These are phyloP conservation scores for Oenanthe oenanthe DNA, from an alignment of 2,113 vertebrate genomes.

Conservation along the genomic window DNA sequence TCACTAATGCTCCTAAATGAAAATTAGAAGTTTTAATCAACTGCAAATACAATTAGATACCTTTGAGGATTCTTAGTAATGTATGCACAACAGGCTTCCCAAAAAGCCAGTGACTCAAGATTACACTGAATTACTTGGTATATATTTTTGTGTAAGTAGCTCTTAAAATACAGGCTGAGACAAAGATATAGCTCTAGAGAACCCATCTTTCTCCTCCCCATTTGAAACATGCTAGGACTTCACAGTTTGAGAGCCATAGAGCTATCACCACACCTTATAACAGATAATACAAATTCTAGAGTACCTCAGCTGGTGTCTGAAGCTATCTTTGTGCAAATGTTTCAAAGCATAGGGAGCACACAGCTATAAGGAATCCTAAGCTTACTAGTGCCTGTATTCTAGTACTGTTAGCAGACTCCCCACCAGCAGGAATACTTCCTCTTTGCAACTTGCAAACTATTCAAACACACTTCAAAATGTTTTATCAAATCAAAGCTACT, in stretches of 20 bases:
- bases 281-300: neutral
- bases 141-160: neutral
- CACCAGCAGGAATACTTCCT: neutral
- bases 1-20: neutral
- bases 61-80: neutral
- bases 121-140: neutral
- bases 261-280: neutral
- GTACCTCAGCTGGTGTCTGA: neutral
- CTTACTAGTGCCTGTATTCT: neutral
- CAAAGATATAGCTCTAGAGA: neutral
- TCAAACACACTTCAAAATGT: neutral
- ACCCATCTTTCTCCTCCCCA: neutral
- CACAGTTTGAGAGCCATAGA: neutral
- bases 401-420: neutral
- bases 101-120: neutral
- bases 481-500: neutral
- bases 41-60: neutral
- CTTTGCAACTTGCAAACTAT: neutral
- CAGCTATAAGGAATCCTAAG: neutral
- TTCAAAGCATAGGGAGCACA: neutral
- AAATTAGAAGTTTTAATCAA: neutral
- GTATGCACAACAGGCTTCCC: neutral
- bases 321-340: rapidly evolving
- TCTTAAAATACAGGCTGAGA: neutral
- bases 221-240: neutral